Base-by-base conservation (phyloP, 2,888 invertebrate genomes). In the Cylindroiulus punctatus region DNA sequence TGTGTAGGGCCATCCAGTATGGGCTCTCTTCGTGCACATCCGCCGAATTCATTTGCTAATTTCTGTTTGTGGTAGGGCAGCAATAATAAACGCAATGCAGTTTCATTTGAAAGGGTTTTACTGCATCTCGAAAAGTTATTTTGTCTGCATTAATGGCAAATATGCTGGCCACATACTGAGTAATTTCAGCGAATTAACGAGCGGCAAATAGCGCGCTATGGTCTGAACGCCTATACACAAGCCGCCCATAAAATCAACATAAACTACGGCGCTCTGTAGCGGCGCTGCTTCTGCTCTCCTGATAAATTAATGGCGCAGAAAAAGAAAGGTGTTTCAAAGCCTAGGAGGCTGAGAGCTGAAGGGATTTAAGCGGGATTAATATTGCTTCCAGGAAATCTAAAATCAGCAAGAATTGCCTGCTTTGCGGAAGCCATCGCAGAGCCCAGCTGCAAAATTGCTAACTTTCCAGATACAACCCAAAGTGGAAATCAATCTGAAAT, bases 121-220 rank as follows among this genome's bases (percentile, higher is more conserved):
- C 47, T 47, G 47, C 47, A 47, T 47, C 47, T 47, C 57, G 57
- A 57, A 57, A 57, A 57, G 57, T 57, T 57, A 57, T 57, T 57
- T 57, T 57, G 57, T 57, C 57, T 57, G 57, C 57, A 57, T 57
- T 57, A 57, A 57, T 57, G 57, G 57, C 57, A 57, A 57, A 57
- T 57, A 57, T 57, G 57, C 57, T 8, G 57, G 57, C 57, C 57
- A 57, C 57, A 57, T 57, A 57, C n/a, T 57, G 57, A 57, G 57
- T 57, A 57, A 57, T 57, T 57, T 57, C n/a, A 57, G 57, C 57
- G 57, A 57, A 57, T 57, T 57, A 57, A 57, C 57, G 57, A 57
- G 57, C 57, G 57, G 57, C 57, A 57, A 57, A 57, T 57, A 57
- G 57, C 57, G 57, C 57, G 57, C 57, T n/a, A 57, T 57, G 57